Evolutionary conservation across 2,888 invertebrate species (phyloP).

Genomic region (Kryphioiulus occultus): DNA sequence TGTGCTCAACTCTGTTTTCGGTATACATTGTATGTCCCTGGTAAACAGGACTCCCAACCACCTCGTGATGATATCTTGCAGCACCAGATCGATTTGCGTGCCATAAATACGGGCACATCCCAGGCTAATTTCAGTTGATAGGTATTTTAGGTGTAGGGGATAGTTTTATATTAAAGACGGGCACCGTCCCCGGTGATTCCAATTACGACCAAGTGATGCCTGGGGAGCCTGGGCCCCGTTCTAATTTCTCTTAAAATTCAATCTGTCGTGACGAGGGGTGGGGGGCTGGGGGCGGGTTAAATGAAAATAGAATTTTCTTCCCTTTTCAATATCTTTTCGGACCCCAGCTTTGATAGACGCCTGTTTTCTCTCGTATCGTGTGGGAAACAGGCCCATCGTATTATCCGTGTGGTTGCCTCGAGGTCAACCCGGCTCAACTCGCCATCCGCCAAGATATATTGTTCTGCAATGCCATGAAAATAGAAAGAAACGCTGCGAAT

Average conservation of each 20-base stretch:
- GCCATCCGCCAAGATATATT: conserved; percentile 8
- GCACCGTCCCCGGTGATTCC: not conserved
- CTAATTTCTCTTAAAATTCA: not conserved
- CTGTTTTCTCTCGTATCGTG: not conserved
- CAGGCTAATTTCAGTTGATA: not conserved
- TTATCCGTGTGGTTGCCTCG: conserved; percentile 9
- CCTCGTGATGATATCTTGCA: not conserved
- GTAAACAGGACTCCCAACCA: not conserved
- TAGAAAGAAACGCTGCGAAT: not conserved
- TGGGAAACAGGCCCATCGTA: not conserved
- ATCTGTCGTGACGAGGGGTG: not conserved
- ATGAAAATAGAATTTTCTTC: not conserved
- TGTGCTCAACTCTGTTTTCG: not conserved
- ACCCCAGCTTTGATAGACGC: not conserved
- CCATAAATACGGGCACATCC: not conserved
- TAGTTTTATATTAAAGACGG: not conserved
- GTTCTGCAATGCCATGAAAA: conserved; percentile 16
- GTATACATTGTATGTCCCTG: not conserved
- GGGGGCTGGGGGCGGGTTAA: not conserved
- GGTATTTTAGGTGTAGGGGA: not conserved
- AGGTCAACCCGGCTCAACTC: conserved; percentile 23
- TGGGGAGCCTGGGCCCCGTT: not conserved
- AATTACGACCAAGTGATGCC: not conserved
- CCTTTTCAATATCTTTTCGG: not conserved
- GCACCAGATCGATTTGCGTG: not conserved